Conservation (phyloP, 2,888 invertebrate species). For the Drosophila kambysellisi region DNA sequence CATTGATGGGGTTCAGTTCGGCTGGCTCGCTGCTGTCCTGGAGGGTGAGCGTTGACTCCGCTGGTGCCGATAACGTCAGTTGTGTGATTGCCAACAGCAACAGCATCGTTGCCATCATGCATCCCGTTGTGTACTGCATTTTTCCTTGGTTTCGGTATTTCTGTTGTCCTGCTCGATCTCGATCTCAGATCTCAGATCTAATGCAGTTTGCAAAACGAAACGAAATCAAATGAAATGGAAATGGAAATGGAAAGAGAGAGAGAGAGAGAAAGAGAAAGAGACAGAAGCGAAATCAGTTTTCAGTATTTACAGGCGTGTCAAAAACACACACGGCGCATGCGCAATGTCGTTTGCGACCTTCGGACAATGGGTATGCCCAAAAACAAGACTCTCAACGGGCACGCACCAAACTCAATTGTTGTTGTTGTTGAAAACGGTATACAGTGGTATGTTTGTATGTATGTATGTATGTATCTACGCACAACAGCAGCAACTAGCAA, state of each 20-base stretch:
- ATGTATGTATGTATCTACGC: not conserved
- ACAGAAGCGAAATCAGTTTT: slow-evolving; percentile 10
- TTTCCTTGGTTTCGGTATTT: slow-evolving; percentile 28
- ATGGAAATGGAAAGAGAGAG: not conserved
- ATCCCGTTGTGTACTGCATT: slow-evolving; percentile 75
- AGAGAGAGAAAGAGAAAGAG: not conserved
- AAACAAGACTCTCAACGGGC: slow-evolving; percentile 18
- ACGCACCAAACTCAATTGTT: slow-evolving; percentile 34
- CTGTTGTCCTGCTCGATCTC: slow-evolving; percentile 3
- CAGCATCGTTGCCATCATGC: slow-evolving; percentile 63
- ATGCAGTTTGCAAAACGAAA: not conserved
- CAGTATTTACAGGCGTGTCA: slow-evolving; percentile 1
- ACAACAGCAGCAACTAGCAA: slow-evolving; percentile 12
- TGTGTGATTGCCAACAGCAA: slow-evolving; percentile 45
- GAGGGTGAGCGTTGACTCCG: slow-evolving; percentile 67
- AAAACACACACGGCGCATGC: slow-evolving; percentile 23
- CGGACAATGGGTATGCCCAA: slow-evolving; percentile 16
- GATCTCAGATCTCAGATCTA: slow-evolving; percentile 5
- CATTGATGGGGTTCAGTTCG: slow-evolving; percentile 83
- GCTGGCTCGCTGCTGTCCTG: slow-evolving; percentile 65
- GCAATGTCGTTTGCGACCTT: slow-evolving; percentile 31
- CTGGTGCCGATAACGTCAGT: slow-evolving; percentile 49
- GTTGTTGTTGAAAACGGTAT: slow-evolving; percentile 15
- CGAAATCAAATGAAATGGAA: no score
- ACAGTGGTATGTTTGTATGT: not conserved